Evolutionary conservation across 2,113 vertebrate species (phyloP), one percentile per base, ranked within the genome.

Genomic region (Semnornis frantzii): DNA sequence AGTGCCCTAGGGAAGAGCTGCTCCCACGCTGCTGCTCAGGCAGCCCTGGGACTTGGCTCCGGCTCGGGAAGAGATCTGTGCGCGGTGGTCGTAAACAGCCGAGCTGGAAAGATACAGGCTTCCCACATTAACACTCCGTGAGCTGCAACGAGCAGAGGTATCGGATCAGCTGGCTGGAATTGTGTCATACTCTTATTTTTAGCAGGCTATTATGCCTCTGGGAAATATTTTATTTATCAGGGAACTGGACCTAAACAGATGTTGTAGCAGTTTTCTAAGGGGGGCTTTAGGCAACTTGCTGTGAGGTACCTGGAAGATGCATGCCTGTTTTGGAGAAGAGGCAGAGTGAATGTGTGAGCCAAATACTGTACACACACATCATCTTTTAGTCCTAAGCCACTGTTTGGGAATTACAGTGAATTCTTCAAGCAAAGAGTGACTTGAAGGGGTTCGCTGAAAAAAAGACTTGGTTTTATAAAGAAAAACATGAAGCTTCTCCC

Each of bases 21-120:
- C 30, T 82, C 87, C 74, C 69, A 20, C 1, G 8, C 33, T 55
- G 86, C 78, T 20, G 39, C 63, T 77, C 42, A 3, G 2, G 8
- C 8, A 9, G 74, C 44, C 10, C 18, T 34, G 62, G 42, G 59
- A 60, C 65, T n/a, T 60, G 28, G 15, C 71, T 88, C 19, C 0
- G 2, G n/a, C 19, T n/a, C 7, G 0, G 3, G 34, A 48, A 52
- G 31, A 85, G 50, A 59, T 54, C 80, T 5, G 7, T 0, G 15
- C 0, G 0, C 0, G 2, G 33, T 1, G 9, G 63, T 63, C 19
- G 2, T n/a, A 33, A 33, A 10, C 60, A 75, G 52, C 37, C 3
- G 1, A 75, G 71, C 74, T 15, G 42, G 15, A 55, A 28, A 58
- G 63, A 30, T 34, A n/a, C 81, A 50, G 86, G 20, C 54, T 86